These are phyloP conservation scores for Mesocricetus auratus DNA, from an alignment of 2,113 vertebrate genomes.

Conservation along the genomic window DNA sequence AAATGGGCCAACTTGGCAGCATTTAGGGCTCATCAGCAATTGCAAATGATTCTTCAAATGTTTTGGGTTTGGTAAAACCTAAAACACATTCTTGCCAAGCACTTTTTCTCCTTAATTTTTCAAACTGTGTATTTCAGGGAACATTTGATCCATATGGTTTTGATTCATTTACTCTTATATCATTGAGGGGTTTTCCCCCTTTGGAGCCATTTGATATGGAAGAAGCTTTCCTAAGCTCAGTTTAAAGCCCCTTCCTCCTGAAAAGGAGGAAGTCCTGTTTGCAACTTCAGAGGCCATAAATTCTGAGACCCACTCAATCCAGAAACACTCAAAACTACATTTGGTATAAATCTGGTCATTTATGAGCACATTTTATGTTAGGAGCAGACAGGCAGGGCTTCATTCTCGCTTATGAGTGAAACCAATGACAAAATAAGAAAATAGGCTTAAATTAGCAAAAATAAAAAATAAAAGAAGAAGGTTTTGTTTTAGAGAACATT, in stretches of 20 bases:
- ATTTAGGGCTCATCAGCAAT: constrained; percentile 78
- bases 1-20: constrained; percentile 73
- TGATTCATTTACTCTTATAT: constrained; percentile 84
- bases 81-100: constrained; percentile 82
- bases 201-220: constrained; percentile 79
- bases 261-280: constrained; percentile 80
- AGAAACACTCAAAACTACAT: constrained; percentile 77
- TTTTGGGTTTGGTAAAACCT: constrained; percentile 84
- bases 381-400: constrained; percentile 72
- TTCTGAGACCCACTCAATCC: constrained; percentile 70
- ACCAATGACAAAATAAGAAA: constrained; percentile 79
- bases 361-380: constrained; percentile 76
- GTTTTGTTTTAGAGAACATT: constrained; percentile 64
- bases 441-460: constrained; percentile 69
- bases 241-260: constrained; percentile 70
- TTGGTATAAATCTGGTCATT: constrained; percentile 81
- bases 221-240: constrained; percentile 75
- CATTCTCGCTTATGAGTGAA: constrained; percentile 73
- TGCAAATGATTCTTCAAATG: constrained; percentile 84
- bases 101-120: constrained; percentile 83
- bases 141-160: constrained; percentile 84
- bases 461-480: constrained; percentile 23
- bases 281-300: constrained; percentile 76
- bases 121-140: constrained; percentile 83
- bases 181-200: constrained; percentile 63